Evolutionary conservation across 2,113 vertebrate genomes (phyloP).

Genomic region (Miniopterus natalensis): DNA sequence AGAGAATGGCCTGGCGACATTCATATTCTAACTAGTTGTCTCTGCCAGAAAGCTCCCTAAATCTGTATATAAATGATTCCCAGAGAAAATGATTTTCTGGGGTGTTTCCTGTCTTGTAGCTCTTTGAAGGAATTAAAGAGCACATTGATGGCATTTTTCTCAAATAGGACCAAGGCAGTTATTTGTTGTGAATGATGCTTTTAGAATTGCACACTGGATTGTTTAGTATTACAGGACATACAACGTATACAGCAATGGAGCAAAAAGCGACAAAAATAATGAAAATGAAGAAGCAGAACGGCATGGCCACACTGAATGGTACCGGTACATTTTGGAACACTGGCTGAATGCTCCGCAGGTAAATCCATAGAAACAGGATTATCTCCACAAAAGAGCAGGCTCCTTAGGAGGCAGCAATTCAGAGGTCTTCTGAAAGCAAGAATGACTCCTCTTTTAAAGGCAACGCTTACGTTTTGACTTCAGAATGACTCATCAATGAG

Average conservation of each 20-base stretch:
- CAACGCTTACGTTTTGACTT: background rate
- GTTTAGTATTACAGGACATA: constrained; percentile 80
- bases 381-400: constrained; percentile 67
- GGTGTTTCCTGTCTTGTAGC: constrained; percentile 75
- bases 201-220: constrained; percentile 85
- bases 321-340: constrained; percentile 64
- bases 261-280: constrained; percentile 84
- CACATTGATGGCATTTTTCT: constrained; percentile 81
- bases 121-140: constrained; percentile 75
- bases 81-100: constrained; percentile 79
- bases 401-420: constrained; percentile 70
- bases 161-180: constrained; percentile 81
- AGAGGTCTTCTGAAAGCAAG: constrained; percentile 45
- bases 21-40: constrained; percentile 66
- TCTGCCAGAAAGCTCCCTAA: constrained; percentile 68
- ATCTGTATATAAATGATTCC: constrained; percentile 76
- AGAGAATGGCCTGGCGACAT: constrained; percentile 52
- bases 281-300: constrained; percentile 77
- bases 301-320: constrained; percentile 57
- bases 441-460: background rate
- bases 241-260: constrained; percentile 66
- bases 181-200: constrained; percentile 86
- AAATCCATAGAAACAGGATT: constrained; percentile 58
- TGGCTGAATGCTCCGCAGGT: background rate
- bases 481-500: background rate